phyloP scores from a whole-genome alignment of 2,888 invertebrate genomes.

The Dasypolia templi region DNA sequence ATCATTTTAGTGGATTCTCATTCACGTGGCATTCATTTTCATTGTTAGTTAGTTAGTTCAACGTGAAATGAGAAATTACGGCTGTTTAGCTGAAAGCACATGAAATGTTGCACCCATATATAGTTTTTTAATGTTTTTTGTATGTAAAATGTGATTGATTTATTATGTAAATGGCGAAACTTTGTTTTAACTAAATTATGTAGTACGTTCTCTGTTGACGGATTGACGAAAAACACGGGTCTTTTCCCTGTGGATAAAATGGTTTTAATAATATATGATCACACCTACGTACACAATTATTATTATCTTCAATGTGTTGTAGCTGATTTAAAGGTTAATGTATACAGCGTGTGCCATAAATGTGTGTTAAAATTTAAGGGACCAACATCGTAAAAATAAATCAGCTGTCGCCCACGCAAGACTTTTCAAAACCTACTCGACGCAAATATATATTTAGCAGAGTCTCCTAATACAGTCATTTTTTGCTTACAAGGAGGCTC shows the following conservation, averaged over 20 bases:
- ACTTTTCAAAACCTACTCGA: not conserved
- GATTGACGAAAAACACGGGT: slow-evolving; percentile 11
- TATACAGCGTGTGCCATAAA: not conserved
- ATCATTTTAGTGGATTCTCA: slow-evolving; percentile 3
- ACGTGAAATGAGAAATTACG: slow-evolving; percentile 44
- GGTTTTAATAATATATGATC: slow-evolving; percentile 14
- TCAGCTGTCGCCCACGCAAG: not conserved
- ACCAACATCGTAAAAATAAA: not conserved
- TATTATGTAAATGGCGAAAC: slow-evolving; percentile 57
- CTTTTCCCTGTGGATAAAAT: not conserved
- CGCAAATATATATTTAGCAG: no score
- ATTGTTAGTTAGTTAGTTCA: slow-evolving; percentile 13
- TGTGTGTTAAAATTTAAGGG: not conserved
- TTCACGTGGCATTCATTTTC: slow-evolving; percentile 23
- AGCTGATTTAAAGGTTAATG: not conserved
- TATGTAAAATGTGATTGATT: slow-evolving; percentile 52
- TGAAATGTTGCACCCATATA: slow-evolving; percentile 33
- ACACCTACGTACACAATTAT: not conserved
- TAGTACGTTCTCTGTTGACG: slow-evolving; percentile 14
- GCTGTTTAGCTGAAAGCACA: slow-evolving; percentile 21
- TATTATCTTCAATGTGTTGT: not conserved
- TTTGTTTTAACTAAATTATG: slow-evolving; percentile 48
- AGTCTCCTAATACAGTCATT: no score
- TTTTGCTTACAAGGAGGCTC: no score
- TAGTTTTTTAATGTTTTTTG: slow-evolving; percentile 44